Conservation (phyloP, 2,113 vertebrate species). For the Oryzias javanicus region DNA sequence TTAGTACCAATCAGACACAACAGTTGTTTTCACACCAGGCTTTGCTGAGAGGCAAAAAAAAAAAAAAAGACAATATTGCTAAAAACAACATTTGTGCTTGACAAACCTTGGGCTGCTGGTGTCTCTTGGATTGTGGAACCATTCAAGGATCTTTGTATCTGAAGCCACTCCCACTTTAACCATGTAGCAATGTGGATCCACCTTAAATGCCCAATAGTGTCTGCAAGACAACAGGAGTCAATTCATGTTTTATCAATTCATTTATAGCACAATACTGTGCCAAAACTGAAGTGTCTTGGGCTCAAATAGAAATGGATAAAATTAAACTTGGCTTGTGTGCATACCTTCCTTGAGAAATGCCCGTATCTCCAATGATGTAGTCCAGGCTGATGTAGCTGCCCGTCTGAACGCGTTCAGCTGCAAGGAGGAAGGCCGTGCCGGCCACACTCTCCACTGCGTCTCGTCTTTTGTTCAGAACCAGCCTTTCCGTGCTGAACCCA, state of each 20-base stretch:
- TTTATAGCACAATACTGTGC: too few species aligned
- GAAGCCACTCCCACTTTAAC: constrained; percentile 94
- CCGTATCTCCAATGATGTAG: constrained; percentile 91
- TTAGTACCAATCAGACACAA: constrained; percentile 35
- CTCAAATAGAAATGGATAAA: neutral
- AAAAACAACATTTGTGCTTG: neutral
- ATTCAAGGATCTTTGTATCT: constrained; percentile 87
- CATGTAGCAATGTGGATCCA: constrained; percentile 89
- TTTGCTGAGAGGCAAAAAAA: neutral
- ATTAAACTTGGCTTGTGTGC: constrained; percentile 11
- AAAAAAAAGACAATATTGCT: neutral
- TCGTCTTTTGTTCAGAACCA: constrained; percentile 82
- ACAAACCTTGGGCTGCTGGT: constrained; percentile 91
- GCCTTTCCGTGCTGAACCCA: constrained; percentile 88
- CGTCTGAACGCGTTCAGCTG: constrained; percentile 87
- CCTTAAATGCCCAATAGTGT: constrained; percentile 93
- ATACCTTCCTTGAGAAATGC: constrained; percentile 86
- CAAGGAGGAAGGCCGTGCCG: constrained; percentile 84
- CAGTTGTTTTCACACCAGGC: constrained; percentile 5
- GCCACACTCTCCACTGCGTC: constrained; percentile 90
- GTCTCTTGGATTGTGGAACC: constrained; percentile 90
- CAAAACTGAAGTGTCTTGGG: too few species aligned
- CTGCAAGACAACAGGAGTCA: constrained; percentile 42
- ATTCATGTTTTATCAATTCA: neutral
- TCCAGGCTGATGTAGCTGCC: constrained; percentile 89